Base-by-base conservation (phyloP, 1,140 invertebrate species). In the Drosophila parvula region DNA sequence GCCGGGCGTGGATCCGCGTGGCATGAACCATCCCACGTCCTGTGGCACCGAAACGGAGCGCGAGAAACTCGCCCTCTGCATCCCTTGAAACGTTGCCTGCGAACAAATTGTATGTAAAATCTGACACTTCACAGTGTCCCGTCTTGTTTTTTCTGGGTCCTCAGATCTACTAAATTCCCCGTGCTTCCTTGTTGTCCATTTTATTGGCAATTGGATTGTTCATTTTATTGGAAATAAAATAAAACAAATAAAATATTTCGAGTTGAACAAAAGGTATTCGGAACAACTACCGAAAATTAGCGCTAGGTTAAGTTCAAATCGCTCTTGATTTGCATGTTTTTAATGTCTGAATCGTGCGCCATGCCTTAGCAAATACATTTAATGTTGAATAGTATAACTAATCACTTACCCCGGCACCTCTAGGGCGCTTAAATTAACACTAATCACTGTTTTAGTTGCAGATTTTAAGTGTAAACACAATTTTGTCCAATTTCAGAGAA, bases 21-120 rank as follows among this genome's bases (percentile, higher is more conserved):
- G 74, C 11, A 77, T 74, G 53, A 71, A 65, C 5, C 78, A 90
- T 43, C 82, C 90, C 8, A 69, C 36, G 10, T 82, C 82, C 60
- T 90, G 85, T 9, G 84, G 81, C 55, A 70, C 40, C n/a, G 88
- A 85, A 0, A 34, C 41, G 11, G 78, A 89, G 7, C 81, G 74
- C 4, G 81, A 90, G 12, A 34, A 53, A 8, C 50, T 75, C 1
- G 69, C 56, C 5, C 63, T 90, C 6, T 84, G 82, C 32, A 51
- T 68, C 16, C 71, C 53, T 10, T 84, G 65, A 40, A 41, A 6
- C 27, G 7, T n/a, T 3, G 2, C 22, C 8, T 28, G 47, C 5
- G 14, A 16, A 32, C 47, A 32, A 55, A 55, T 55, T 55, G n/a
- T 5, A 14, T 2, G 32, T 36, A 9, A 10, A 14, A 14, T 9